Conservation (phyloP, 2,888 invertebrate genomes). For the Seira sanloemensis region DNA sequence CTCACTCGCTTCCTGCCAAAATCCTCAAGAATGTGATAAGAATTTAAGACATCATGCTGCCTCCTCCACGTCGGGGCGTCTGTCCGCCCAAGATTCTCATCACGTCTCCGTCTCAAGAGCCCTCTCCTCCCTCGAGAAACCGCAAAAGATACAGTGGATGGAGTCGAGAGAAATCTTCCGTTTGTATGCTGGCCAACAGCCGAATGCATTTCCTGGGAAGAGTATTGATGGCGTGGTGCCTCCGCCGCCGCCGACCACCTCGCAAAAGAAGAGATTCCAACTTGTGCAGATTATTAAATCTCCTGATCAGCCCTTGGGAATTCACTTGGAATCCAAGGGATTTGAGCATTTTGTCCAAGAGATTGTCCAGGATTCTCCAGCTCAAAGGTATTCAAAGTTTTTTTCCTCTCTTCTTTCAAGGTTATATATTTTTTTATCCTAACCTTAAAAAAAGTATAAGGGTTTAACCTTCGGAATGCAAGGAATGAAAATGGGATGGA, state of each 20-base stretch:
- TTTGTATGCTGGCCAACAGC: slow-evolving; percentile 55
- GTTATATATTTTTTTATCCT: neutral
- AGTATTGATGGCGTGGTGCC: slow-evolving; percentile 26
- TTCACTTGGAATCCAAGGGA: slow-evolving; percentile 41
- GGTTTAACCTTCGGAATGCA: neutral
- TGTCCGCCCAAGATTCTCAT: slow-evolving; percentile 22
- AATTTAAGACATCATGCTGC: slow-evolving; percentile 3
- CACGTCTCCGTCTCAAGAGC: slow-evolving; percentile 33
- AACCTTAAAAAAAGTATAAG: neutral
- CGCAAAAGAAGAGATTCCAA: slow-evolving; percentile 69
- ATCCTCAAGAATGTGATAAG: slow-evolving; percentile 59
- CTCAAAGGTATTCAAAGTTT: slow-evolving; percentile 63
- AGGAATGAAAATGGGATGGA: neutral
- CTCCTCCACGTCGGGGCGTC: neutral
- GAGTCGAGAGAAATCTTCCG: slow-evolving; percentile 72
- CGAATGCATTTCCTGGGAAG: slow-evolving; percentile 22
- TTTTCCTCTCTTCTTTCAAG: neutral
- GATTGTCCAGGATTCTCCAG: slow-evolving; percentile 63
- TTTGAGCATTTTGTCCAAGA: slow-evolving; percentile 67
- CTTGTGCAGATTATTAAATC: slow-evolving; percentile 68
- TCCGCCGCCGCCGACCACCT: slow-evolving; percentile 49
- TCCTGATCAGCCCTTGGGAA: slow-evolving; percentile 68
- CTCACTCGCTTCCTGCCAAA: slow-evolving; percentile 29
- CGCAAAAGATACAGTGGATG: slow-evolving; percentile 67
- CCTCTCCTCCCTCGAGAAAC: neutral